Percentiles rank a stretch among this genome's conserved stretches.
Evolutionary conservation across 35 echinoderm and acorn worm genomes (phyloP).

Genomic region (Heliocidaris erythrogramma): DNA sequence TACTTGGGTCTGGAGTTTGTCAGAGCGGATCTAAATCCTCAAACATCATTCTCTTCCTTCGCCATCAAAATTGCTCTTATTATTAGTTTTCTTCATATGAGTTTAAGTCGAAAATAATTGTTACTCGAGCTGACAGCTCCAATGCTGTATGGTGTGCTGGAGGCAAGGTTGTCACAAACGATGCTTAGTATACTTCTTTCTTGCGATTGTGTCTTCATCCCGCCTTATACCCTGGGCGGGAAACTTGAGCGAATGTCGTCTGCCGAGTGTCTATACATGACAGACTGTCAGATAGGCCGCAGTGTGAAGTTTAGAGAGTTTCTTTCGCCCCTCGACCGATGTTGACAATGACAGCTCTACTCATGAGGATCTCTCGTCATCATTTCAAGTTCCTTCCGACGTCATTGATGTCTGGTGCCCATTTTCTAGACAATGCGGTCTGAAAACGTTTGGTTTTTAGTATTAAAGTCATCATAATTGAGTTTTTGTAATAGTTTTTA

Average conservation of each 20-base stretch:
- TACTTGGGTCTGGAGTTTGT: background rate
- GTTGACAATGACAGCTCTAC: background rate
- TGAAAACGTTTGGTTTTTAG: background rate
- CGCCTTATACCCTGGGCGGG: background rate
- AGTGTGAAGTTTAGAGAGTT: background rate
- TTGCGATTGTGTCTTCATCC: background rate
- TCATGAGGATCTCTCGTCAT: background rate
- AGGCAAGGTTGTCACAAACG: slow-evolving; percentile 17
- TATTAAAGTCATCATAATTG: no score
- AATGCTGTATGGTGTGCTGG: slow-evolving; percentile 21
- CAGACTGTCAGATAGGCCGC: background rate
- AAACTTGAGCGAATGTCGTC: slow-evolving; percentile 6
- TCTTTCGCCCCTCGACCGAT: background rate
- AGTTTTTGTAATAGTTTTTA: no score
- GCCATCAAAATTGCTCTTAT: background rate
- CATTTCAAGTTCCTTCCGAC: background rate
- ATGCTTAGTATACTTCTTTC: background rate
- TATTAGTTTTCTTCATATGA: background rate
- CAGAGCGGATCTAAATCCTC: slow-evolving; percentile 6
- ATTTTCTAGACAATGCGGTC: background rate
- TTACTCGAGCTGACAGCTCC: slow-evolving; percentile 17
- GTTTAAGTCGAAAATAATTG: slow-evolving; percentile 30
- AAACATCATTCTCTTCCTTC: background rate
- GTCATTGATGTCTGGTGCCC: background rate
- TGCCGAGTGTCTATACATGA: background rate